Percentiles rank a stretch among this genome's conserved stretches.
phyloP scores from a whole-genome alignment of 2,888 invertebrate genomes.

The Diadegma fenestrale region DNA sequence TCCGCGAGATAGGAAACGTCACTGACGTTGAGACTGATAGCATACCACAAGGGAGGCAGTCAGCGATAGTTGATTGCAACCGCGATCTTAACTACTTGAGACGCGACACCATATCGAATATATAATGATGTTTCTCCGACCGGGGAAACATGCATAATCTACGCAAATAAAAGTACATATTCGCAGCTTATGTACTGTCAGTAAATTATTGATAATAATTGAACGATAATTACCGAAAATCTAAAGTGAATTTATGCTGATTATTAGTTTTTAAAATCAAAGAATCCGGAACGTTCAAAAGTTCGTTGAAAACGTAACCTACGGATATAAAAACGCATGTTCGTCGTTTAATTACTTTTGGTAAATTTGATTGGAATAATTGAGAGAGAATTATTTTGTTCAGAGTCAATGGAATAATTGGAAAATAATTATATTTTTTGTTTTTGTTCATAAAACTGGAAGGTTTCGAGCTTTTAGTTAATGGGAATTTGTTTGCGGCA shows the following conservation, averaged over 20 bases:
- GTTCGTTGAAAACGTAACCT: too few species aligned
- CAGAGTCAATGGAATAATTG: too few species aligned
- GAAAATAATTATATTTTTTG: neutral
- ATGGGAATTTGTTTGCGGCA: constrained; percentile 40
- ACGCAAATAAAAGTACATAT: neutral
- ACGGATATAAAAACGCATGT: too few species aligned
- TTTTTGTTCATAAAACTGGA: neutral
- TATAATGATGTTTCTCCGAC: neutral
- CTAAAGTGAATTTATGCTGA: too few species aligned
- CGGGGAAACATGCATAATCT: neutral
- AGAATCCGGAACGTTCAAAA: too few species aligned
- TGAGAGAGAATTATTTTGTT: neutral
- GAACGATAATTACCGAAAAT: too few species aligned
- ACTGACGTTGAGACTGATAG: constrained; percentile 41
- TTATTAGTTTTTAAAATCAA: too few species aligned
- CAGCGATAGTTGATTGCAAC: constrained; percentile 45
- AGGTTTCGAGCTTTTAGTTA: neutral
- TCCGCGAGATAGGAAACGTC: constrained; percentile 17
- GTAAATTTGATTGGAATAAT: neutral
- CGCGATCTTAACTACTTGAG: constrained; percentile 36
- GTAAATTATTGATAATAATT: neutral
- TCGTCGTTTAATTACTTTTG: too few species aligned
- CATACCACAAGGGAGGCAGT: constrained; percentile 38
- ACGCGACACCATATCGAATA: neutral
- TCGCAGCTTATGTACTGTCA: neutral